A percentile compares a stretch with the other conserved stretches of the same genome.
Evolutionary conservation across 2,113 vertebrate genomes (phyloP).

Genomic region (Leptocoma aspasia): DNA sequence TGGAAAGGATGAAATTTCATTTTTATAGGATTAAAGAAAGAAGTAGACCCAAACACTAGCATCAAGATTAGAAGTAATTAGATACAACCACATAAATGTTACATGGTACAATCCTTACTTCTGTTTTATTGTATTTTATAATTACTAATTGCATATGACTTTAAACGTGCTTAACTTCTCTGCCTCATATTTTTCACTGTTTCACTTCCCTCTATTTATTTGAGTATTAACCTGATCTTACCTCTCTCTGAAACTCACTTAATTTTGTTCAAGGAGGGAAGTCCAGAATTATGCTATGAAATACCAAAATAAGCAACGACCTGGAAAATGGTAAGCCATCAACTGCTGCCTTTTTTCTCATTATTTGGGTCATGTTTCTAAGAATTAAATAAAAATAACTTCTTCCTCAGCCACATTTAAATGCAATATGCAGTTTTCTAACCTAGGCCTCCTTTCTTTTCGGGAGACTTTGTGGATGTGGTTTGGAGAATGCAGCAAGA

Average conservation of each 20-base stretch:
- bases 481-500: neutral
- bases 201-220: neutral
- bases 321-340: neutral
- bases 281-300: neutral
- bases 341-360: neutral
- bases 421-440: neutral
- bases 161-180: neutral
- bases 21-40: constrained; percentile 1
- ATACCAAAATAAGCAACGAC: neutral
- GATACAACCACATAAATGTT: neutral
- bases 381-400: neutral
- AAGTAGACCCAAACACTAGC: neutral
- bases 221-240: neutral
- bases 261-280: neutral
- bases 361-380: neutral
- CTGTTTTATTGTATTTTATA: neutral
- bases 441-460: neutral
- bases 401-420: neutral
- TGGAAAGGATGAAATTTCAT: neutral
- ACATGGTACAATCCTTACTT: neutral
- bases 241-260: neutral
- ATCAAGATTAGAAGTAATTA: neutral
- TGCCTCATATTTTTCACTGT: neutral
- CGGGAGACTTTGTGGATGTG: neutral
- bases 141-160: constrained; percentile 8